phyloP scores from a whole-genome alignment of 1,140 invertebrate genomes.

The Drosophila asahinai region DNA sequence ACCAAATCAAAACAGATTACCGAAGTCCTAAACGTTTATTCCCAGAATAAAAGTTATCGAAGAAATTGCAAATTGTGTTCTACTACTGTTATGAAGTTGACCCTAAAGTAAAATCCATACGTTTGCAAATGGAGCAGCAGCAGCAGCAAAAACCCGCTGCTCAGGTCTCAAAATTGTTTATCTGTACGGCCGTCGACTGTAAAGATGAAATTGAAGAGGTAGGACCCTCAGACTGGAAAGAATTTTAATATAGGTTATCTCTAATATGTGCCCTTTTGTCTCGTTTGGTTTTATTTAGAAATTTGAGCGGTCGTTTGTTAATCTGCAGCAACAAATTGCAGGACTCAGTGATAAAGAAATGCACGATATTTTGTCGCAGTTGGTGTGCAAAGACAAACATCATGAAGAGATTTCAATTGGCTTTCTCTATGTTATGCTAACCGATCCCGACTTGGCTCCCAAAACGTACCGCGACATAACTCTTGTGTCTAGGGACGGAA shows the following conservation, averaged over 20 bases:
- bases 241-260: neutral
- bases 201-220: slow-evolving; percentile 85
- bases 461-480: slow-evolving; percentile 97
- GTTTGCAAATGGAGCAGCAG: slow-evolving; percentile 73
- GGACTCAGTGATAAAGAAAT: slow-evolving; percentile 96
- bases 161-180: slow-evolving; percentile 79
- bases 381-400: slow-evolving; percentile 94
- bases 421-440: slow-evolving; percentile 94
- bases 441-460: slow-evolving; percentile 92
- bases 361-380: slow-evolving; percentile 95
- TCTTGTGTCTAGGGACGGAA: slow-evolving; percentile 94
- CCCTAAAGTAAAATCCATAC: slow-evolving; percentile 16
- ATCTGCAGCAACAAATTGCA: slow-evolving; percentile 90
- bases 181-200: slow-evolving; percentile 75
- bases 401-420: slow-evolving; percentile 97
- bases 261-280: neutral
- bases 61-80: slow-evolving; percentile 23
- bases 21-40: slow-evolving; percentile 5
- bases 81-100: slow-evolving; percentile 44
- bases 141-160: slow-evolving; percentile 68
- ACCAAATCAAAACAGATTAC: slow-evolving; percentile 59
- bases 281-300: slow-evolving; percentile 88
- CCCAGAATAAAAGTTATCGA: slow-evolving; percentile 31
- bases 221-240: neutral
- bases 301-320: slow-evolving; percentile 93